These are phyloP conservation scores for Acleris emargana DNA, from an alignment of 2,888 invertebrate genomes.

Conservation along the genomic window DNA sequence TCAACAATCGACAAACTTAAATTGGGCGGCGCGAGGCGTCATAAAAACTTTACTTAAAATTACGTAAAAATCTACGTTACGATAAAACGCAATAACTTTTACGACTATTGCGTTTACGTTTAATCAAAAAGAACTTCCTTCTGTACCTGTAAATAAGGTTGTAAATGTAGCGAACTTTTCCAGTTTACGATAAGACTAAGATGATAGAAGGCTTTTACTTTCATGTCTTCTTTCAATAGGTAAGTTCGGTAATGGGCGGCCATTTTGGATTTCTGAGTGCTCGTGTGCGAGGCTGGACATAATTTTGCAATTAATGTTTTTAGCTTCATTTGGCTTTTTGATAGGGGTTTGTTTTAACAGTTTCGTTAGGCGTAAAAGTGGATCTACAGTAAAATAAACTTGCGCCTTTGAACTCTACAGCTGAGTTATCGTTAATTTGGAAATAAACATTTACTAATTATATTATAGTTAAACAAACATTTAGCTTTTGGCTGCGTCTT, in stretches of 20 bases:
- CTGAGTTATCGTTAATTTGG: too few species aligned
- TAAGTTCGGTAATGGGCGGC: constrained; percentile 15
- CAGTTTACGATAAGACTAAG: constrained; percentile 26
- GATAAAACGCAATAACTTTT: constrained; percentile 56
- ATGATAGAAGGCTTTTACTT: constrained; percentile 28
- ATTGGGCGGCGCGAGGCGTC: constrained; percentile 35
- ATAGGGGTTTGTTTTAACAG: not conserved
- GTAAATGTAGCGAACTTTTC: not conserved
- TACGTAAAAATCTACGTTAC: constrained; percentile 62
- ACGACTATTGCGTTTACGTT: constrained; percentile 46
- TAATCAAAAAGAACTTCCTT: constrained; percentile 22
- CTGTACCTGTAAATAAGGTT: not conserved
- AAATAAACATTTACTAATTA: too few species aligned
- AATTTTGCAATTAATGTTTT: not conserved
- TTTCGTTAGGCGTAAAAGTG: too few species aligned
- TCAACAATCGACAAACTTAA: constrained; percentile 34
- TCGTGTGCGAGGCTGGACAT: not conserved
- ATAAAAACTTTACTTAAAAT: constrained; percentile 56
- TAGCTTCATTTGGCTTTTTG: not conserved
- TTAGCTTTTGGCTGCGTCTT: too few species aligned
- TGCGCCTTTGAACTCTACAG: too few species aligned
- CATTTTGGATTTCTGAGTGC: constrained; percentile 14
- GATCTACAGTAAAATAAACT: too few species aligned
- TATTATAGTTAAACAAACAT: too few species aligned
- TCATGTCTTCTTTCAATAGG: constrained; percentile 33